Percentiles rank a stretch among this genome's conserved stretches.
Conservation (phyloP, 2,113 vertebrate genomes). For the Cyprinodon brontotheroides region DNA sequence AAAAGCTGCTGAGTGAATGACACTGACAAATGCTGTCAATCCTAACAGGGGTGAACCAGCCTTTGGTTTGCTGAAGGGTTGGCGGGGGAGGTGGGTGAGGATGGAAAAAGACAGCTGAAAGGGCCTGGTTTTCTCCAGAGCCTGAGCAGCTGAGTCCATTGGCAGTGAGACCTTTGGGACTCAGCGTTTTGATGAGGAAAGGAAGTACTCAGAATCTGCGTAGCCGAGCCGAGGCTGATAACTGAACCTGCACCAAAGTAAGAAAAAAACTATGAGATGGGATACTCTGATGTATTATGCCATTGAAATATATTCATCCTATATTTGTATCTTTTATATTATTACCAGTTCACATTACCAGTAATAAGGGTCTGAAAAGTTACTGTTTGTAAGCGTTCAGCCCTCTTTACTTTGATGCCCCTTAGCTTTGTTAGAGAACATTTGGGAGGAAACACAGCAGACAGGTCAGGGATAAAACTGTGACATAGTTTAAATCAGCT, state of each 20-base stretch:
- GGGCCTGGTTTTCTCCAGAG: slow-evolving; percentile 56
- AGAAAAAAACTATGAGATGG: slow-evolving; percentile 28
- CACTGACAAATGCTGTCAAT: slow-evolving; percentile 72
- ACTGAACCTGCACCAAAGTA: slow-evolving; percentile 55
- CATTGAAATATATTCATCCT: too few relatives aligned
- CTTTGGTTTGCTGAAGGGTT: slow-evolving; percentile 25
- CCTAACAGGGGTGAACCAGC: slow-evolving; percentile 47
- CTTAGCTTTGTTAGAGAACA: too few relatives aligned
- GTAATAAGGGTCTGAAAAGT: too few relatives aligned
- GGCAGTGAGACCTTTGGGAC: slow-evolving; percentile 45
- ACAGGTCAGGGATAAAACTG: too few relatives aligned
- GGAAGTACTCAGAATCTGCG: slow-evolving; percentile 40
- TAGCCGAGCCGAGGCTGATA: slow-evolving; percentile 29
- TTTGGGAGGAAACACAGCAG: too few relatives aligned
- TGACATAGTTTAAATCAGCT: too few relatives aligned
- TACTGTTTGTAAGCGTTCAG: too few relatives aligned
- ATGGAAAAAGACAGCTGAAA: slow-evolving; percentile 68
- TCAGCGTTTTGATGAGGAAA: slow-evolving; percentile 49
- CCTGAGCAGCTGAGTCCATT: slow-evolving; percentile 65
- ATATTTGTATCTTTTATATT: too few relatives aligned
- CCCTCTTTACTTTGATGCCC: too few relatives aligned
- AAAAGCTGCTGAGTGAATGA: slow-evolving; percentile 62
- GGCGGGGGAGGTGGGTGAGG: slow-evolving; percentile 15
- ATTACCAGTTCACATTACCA: too few relatives aligned
- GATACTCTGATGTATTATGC: background rate